Evolutionary conservation across 1,140 invertebrate species (phyloP), one percentile per base, ranked within the genome.

Genomic region (Drosophila eugracilis): DNA sequence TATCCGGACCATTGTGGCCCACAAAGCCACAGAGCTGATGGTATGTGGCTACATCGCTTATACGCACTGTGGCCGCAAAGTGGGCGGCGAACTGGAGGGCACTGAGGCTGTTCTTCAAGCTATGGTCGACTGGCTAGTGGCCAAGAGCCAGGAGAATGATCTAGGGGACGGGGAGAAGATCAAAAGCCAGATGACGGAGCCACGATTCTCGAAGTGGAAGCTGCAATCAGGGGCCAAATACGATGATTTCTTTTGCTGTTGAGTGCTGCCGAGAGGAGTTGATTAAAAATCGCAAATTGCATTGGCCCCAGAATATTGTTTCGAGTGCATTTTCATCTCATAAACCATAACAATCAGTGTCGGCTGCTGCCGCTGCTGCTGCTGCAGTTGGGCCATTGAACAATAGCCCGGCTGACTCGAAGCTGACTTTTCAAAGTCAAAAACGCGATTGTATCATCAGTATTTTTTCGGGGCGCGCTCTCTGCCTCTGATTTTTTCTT

Each of bases 371-470:
- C 19, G 55, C 22, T 30, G 44, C 32, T 24, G 44, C 24, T 49
- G 36, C 54, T 44, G 41, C 48, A 14, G 42, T 45, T 49, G 15
- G 57, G 39, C 55, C 71, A 88, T 89, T 75, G 78, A 89, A 88
- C 83, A 88, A 88, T 88, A 69, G 75, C 63, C 28, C 28, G 78
- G 49, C 45, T 36, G 73, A 60, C 53, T 70, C 28, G 47, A 34
- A 37, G 75, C 77, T 83, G 78, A 88, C 84, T 88, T 88, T 88
- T 88, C 84, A 88, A 88, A 88, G 84, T 88, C 84, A 88, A 88
- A 88, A 88, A 69, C 84, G 84, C 84, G 84, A 88, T 88, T 88
- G 84, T 88, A 88, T 88, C 84, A 88, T 88, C 84, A 77, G 55
- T 65, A 62, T 55, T 62, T 45, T 45, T 63, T 67, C 19, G 78